Conservation (phyloP, 2,888 invertebrate species). For the Helleia helle region DNA sequence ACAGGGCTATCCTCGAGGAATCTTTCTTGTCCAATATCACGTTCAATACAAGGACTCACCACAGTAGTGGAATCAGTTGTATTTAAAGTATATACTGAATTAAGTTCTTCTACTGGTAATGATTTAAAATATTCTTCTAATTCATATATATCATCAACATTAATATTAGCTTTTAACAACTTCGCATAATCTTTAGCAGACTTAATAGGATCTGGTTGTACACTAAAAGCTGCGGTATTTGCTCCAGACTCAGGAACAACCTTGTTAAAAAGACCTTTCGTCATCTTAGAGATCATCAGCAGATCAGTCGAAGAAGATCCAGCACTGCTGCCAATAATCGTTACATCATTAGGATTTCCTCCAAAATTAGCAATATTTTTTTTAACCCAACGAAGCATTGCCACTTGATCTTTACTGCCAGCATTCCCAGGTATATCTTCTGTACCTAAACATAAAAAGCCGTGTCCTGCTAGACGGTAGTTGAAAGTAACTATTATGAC, state of each 20-base stretch:
- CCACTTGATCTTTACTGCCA: constrained; percentile 31
- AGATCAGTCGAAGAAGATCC: not conserved
- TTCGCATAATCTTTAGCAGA: not conserved
- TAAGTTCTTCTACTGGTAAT: not conserved
- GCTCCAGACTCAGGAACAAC: constrained; percentile 21
- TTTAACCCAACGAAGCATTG: constrained; percentile 27
- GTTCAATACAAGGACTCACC: constrained; percentile 28
- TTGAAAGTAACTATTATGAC: constrained; percentile 36
- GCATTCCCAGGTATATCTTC: constrained; percentile 28
- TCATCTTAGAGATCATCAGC: not conserved
- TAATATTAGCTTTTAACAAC: not conserved
- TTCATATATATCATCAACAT: not conserved
- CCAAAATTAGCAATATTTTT: constrained; percentile 28
- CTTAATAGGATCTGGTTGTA: constrained; percentile 16
- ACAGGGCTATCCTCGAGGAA: constrained; percentile 31
- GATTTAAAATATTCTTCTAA: constrained; percentile 2
- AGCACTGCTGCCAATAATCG: constrained; percentile 26
- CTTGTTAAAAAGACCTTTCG: not conserved
- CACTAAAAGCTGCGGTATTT: constrained; percentile 24
- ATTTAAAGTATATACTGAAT: not conserved
- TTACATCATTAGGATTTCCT: constrained; percentile 29
- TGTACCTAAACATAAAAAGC: constrained; percentile 26
- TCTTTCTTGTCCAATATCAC: constrained; percentile 22
- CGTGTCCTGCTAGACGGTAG: constrained; percentile 32
- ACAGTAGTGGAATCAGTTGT: constrained; percentile 8